A percentile compares a stretch with the other conserved stretches of the same genome.
Evolutionary conservation across 2,113 vertebrate species (phyloP).

Genomic region (Tretioscincus oriximinensis): DNA sequence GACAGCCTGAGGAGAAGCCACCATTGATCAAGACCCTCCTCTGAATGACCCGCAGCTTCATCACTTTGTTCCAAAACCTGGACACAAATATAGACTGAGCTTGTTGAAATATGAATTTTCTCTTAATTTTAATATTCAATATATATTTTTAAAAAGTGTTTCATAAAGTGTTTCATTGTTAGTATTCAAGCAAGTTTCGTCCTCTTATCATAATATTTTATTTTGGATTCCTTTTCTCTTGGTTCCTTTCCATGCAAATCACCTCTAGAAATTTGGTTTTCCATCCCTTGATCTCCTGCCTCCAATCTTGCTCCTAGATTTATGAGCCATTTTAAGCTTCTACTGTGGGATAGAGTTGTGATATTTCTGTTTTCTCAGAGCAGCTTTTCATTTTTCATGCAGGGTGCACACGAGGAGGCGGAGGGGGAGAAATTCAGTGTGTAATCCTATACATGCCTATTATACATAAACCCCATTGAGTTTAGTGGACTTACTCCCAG

Average conservation of each 20-base stretch:
- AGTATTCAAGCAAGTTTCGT: conserved; percentile 42
- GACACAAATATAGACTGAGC: not conserved
- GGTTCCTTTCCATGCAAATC: conserved; percentile 52
- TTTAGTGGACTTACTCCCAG: not conserved
- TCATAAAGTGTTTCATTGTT: conserved; percentile 40
- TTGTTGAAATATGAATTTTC: not conserved
- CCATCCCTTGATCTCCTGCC: conserved; percentile 28
- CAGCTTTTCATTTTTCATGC: conserved; percentile 35
- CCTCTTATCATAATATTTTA: conserved; percentile 61
- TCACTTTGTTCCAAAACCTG: not conserved
- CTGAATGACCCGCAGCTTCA: not conserved
- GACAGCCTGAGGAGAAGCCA: no score
- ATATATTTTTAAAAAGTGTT: conserved; percentile 50
- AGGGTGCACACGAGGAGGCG: not conserved
- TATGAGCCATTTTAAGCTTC: conserved; percentile 57
- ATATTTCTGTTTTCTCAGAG: conserved; percentile 50
- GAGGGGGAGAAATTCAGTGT: not conserved
- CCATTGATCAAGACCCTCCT: not conserved
- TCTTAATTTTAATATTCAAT: not conserved
- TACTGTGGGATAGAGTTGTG: conserved; percentile 48
- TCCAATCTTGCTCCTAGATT: conserved; percentile 54
- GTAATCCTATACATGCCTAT: not conserved
- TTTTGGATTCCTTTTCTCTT: conserved; percentile 55
- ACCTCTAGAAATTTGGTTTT: conserved; percentile 41
- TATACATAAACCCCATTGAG: not conserved